phyloP scores from a whole-genome alignment of 2,113 vertebrate species.

The Cinclus cinclus region DNA sequence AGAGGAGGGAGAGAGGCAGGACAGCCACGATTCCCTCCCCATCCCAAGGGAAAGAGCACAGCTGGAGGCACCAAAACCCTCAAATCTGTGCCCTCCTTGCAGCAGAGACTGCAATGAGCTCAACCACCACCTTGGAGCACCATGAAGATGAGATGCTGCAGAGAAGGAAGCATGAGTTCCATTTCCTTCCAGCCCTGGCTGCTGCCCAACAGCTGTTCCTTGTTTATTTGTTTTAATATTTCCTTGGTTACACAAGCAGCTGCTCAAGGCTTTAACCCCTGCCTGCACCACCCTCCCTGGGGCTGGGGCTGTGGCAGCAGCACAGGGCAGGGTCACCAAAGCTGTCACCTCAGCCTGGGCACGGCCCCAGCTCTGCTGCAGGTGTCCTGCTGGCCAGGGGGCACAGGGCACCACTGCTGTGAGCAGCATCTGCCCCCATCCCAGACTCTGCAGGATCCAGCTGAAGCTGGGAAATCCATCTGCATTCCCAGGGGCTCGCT shows the following conservation, averaged over 20 bases:
- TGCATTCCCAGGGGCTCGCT: neutral
- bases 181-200: constrained; percentile 52
- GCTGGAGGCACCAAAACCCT: neutral
- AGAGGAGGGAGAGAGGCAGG: neutral
- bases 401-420: no score
- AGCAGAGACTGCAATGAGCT: neutral
- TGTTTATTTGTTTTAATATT: constrained; percentile 53
- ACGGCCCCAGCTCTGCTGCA: neutral
- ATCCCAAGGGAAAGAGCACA: neutral
- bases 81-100: no score
- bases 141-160: neutral
- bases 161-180: constrained; percentile 29
- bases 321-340: accelerated
- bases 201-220: constrained; percentile 50
- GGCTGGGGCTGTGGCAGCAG: neutral
- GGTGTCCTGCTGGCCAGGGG: no score
- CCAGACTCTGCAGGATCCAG: neutral
- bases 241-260: constrained; percentile 58
- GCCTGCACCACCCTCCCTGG: neutral
- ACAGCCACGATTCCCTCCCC: neutral
- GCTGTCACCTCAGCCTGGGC: accelerated
- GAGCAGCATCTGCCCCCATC: accelerated
- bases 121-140: neutral
- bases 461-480: neutral
- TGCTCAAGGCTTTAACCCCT: constrained; percentile 41